These are phyloP conservation scores for Vollenhovia emeryi DNA, from an alignment of 1,140 invertebrate species.

Conservation along the genomic window DNA sequence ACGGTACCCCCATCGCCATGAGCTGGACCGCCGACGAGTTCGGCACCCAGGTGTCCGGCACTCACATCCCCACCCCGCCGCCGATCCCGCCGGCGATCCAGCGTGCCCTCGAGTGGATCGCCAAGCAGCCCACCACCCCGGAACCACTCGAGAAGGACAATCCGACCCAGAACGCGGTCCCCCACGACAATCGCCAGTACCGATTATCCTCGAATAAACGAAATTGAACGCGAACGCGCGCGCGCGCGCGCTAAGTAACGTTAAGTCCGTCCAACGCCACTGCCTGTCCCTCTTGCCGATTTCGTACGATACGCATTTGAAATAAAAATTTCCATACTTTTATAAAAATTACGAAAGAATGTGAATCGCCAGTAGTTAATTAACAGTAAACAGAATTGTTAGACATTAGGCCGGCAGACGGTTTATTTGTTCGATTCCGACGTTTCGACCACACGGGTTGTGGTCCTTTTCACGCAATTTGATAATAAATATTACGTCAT, in stretches of 20 bases:
- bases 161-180: slow-evolving; percentile 60
- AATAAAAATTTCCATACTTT: slow-evolving; percentile 61
- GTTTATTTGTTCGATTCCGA: no score
- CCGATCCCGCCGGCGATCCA: slow-evolving; percentile 92
- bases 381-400: no score
- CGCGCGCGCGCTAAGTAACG: neutral
- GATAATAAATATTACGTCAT: no score
- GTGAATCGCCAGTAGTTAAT: no score
- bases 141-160: slow-evolving; percentile 68
- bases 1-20: slow-evolving; percentile 84
- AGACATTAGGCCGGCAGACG: no score
- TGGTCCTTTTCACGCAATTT: no score
- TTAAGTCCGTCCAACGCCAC: neutral
- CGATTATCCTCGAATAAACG: slow-evolving; percentile 57
- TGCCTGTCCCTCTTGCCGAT: neutral
- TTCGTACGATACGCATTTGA: neutral
- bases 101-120: slow-evolving; percentile 89
- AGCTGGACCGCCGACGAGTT: slow-evolving; percentile 86
- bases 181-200: slow-evolving; percentile 38
- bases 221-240: slow-evolving; percentile 40
- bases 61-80: slow-evolving; percentile 90
- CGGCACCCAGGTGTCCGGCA: slow-evolving; percentile 86
- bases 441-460: no score
- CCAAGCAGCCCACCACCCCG: slow-evolving; percentile 83
- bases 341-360: slow-evolving; percentile 53